These are phyloP conservation scores for Pseudococcus longispinus DNA, from an alignment of 2,888 invertebrate species.

Conservation along the genomic window DNA sequence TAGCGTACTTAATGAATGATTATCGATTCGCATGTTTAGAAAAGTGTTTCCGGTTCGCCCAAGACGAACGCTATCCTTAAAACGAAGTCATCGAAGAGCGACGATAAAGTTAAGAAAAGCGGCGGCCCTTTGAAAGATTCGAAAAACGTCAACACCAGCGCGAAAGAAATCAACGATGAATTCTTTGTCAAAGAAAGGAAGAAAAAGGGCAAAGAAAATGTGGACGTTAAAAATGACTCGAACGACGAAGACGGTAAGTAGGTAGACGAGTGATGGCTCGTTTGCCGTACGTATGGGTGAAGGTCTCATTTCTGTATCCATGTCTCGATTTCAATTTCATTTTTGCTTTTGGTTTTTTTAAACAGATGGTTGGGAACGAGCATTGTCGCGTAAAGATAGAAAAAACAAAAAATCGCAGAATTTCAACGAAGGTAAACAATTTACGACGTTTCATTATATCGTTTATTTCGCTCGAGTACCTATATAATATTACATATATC, in stretches of 20 bases:
- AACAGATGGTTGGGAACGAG: conserved; percentile 51
- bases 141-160: conserved; percentile 27
- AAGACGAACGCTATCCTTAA: background rate
- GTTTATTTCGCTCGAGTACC: too few species aligned
- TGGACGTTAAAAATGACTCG: background rate
- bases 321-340: background rate
- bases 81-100: conserved; percentile 11
- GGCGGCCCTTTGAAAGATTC: conserved; percentile 44
- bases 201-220: conserved; percentile 50
- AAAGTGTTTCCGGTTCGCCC: background rate
- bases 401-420: conserved; percentile 31
- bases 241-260: conserved; percentile 48
- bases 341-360: background rate
- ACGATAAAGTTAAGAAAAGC: conserved; percentile 20
- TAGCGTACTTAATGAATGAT: too few species aligned
- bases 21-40: background rate
- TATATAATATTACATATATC: background rate
- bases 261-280: background rate
- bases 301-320: background rate
- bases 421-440: conserved; percentile 22
- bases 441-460: background rate
- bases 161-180: background rate
- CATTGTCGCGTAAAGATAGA: conserved; percentile 46
- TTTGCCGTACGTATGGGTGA: background rate
- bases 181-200: background rate